Evolutionary conservation across 2,797 vertebrate genomes (phyloP), one percentile per base, ranked within the genome.

Genomic region (Mycteria americana): DNA sequence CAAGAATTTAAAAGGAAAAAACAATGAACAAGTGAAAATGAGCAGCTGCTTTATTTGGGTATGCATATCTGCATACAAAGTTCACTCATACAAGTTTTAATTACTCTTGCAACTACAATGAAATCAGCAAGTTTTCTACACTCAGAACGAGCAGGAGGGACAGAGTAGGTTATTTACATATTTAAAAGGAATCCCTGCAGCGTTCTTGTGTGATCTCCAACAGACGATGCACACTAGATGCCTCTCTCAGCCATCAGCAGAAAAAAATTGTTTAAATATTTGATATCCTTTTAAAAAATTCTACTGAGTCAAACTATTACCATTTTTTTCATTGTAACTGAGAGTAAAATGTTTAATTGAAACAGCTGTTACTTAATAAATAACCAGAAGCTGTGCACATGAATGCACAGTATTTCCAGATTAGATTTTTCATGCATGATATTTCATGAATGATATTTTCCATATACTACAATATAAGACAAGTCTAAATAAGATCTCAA

Each of bases 321-420:
- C 22, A 37, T 2, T 31, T 64, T 87, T 92, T 69, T 80, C 67
- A 79, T 59, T 89, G 53, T 50, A 65, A 74, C 33, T 50, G n/a
- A 45, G 96, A 96, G 64, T 72, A 81, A 92, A 93, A 93, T 64
- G 59, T 87, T 93, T 93, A 94, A 97, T 79, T 95, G 88, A 92
- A 93, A 74, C 56, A 90, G 72, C 68, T 88, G 77, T 57, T 95
- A 56, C 70, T 77, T 75, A 92, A 93, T 81, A 85, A 94, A 79
- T 43, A 83, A 89, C n/a, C 50, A 93, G 82, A 84, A 85, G 59
- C 67, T 70, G n/a, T 51, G 83, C 2, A 8, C 54, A 67, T 1
- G 0, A 91, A 56, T 11, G 25, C 2, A 5, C 23, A 28, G 18
- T 18, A 62, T 63, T 84, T 81, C 53, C 81, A 89, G 87, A 63